phyloP scores from a whole-genome alignment of 2,797 vertebrate genomes.

The Hyperoplus immaculatus region DNA sequence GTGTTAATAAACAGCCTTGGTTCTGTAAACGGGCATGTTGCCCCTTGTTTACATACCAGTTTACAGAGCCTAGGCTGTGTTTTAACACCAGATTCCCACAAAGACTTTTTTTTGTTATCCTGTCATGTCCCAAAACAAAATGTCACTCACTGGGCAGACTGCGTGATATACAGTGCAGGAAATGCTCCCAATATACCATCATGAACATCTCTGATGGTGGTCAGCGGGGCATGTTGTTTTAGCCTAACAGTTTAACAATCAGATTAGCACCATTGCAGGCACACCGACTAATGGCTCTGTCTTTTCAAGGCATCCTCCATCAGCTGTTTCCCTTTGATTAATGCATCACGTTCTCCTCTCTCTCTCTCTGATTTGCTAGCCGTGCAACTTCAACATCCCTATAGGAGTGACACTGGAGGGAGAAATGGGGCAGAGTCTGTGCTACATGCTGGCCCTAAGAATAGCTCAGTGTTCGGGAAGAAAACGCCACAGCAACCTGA shows the following conservation, averaged over 20 bases:
- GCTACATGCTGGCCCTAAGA: conserved; percentile 78
- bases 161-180: conserved; percentile 40
- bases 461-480: conserved; percentile 78
- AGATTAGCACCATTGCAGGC: conserved; percentile 80
- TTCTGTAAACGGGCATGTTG: too few relatives aligned
- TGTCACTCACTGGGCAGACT: conserved; percentile 11
- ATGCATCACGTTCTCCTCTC: conserved; percentile 74
- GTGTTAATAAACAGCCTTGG: too few relatives aligned
- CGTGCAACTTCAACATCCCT: conserved; percentile 83
- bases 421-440: conserved; percentile 77
- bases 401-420: conserved; percentile 68
- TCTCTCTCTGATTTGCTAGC: conserved; percentile 75
- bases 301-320: conserved; percentile 82
- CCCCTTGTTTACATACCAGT: too few relatives aligned
- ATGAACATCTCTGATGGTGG: conserved; percentile 64
- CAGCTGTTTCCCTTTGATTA: conserved; percentile 83
- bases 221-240: conserved; percentile 76
- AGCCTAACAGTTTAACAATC: conserved; percentile 83
- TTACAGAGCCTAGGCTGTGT: too few relatives aligned
- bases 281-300: conserved; percentile 79
- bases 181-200: conserved; percentile 35
- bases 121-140: conserved; percentile 34
- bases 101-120: conserved; percentile 14
- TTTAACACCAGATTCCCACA: conserved; percentile 28
- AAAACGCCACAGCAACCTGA: conserved; percentile 70